Percentiles rank a stretch among this genome's conserved stretches.
These are phyloP conservation scores for Sterna hirundo DNA, from an alignment of 2,113 vertebrate species.

Conservation along the genomic window DNA sequence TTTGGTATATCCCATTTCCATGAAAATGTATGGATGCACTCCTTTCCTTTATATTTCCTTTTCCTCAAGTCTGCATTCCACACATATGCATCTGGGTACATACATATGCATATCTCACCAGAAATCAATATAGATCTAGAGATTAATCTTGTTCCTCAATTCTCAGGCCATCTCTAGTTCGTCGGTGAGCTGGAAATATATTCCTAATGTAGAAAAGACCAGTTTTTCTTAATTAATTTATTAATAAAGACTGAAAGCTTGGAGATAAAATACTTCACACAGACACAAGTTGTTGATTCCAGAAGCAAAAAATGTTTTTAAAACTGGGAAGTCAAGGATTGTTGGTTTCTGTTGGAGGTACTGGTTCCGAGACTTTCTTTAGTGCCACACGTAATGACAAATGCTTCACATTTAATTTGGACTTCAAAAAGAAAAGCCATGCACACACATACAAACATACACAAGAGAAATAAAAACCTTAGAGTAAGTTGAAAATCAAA, in stretches of 20 bases:
- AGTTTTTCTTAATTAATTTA: not conserved
- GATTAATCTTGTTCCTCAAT: not conserved
- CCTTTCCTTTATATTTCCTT: not conserved
- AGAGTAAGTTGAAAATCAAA: conserved; percentile 59
- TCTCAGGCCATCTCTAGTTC: not conserved
- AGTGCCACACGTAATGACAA: not conserved
- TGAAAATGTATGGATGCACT: not conserved
- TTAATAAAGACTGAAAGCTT: not conserved
- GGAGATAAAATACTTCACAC: not conserved
- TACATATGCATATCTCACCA: not conserved
- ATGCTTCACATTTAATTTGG: conserved; percentile 8
- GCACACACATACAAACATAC: not conserved
- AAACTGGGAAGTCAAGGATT: not conserved
- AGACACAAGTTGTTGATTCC: not conserved
- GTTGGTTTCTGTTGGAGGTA: not conserved
- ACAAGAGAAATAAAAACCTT: conserved; percentile 35
- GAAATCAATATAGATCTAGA: not conserved
- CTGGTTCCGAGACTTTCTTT: not conserved
- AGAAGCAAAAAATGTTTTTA: not conserved
- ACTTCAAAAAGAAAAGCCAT: conserved; percentile 22
- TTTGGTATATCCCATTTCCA: not conserved
- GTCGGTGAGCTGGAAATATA: not conserved
- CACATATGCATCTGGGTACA: fast-evolving
- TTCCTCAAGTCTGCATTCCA: not conserved
- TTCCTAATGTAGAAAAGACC: not conserved